Conservation (phyloP, 2,113 vertebrate genomes). For the Aptenodytes patagonicus region DNA sequence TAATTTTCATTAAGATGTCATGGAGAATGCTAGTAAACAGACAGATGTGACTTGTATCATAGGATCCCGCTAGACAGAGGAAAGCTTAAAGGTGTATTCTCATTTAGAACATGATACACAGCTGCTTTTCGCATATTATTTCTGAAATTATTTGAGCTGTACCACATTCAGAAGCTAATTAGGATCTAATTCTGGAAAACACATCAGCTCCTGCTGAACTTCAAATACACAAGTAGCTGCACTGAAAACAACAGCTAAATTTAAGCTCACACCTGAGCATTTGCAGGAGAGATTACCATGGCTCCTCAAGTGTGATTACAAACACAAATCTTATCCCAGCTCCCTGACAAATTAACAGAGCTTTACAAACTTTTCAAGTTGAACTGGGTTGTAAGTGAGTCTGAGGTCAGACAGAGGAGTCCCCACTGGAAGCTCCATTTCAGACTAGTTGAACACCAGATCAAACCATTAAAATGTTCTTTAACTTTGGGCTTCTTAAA, state of each 20-base stretch:
- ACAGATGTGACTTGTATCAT: background rate
- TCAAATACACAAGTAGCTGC: background rate
- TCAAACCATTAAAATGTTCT: background rate
- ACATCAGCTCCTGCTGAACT: background rate
- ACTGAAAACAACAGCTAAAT: background rate
- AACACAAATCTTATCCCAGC: background rate
- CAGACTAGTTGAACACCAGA: background rate
- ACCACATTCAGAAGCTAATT: background rate
- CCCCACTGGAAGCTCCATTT: background rate
- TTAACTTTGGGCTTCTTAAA: background rate
- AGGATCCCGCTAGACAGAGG: background rate
- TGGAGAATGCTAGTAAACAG: background rate
- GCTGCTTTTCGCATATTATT: background rate
- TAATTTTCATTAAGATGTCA: conserved; percentile 19
- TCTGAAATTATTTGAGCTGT: background rate
- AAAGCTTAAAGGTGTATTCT: background rate
- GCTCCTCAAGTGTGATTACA: background rate
- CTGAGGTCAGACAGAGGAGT: background rate
- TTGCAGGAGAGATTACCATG: background rate
- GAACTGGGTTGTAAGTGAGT: background rate
- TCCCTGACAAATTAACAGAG: background rate
- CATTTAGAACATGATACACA: background rate
- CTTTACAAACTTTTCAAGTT: background rate
- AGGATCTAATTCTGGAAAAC: background rate
- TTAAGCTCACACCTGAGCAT: background rate